Conservation (phyloP, 2,888 invertebrate genomes). For the Lymantria monacha region DNA sequence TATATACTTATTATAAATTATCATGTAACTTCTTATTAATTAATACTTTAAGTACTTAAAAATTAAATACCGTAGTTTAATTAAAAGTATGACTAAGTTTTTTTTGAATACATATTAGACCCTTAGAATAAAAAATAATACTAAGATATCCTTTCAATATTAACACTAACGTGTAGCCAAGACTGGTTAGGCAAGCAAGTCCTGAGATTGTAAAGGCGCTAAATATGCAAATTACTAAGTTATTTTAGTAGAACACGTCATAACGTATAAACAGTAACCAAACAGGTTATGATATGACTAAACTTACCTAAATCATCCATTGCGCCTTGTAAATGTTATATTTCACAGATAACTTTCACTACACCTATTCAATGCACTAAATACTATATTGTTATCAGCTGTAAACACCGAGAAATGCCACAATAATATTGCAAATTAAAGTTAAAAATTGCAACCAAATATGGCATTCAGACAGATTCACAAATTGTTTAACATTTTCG, state of each 20-base stretch:
- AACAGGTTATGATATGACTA: constrained; percentile 76
- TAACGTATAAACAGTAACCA: constrained; percentile 46
- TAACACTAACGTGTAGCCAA: no score
- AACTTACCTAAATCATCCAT: constrained; percentile 81
- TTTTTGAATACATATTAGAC: no score
- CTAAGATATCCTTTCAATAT: no score
- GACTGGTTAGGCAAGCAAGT: no score
- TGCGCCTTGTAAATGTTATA: constrained; percentile 26
- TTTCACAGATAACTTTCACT: constrained; percentile 27
- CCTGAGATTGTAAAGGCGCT: constrained; percentile 10
- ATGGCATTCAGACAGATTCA: constrained; percentile 31
- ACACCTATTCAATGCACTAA: constrained; percentile 26
- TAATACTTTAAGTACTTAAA: no score
- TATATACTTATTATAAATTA: no score
- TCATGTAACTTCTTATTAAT: no score
- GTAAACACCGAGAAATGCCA: constrained; percentile 31
- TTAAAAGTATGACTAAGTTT: no score
- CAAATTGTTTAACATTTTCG: constrained; percentile 31
- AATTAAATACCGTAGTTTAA: no score
- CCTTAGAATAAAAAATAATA: no score
- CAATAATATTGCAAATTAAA: constrained; percentile 46
- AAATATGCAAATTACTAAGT: constrained; percentile 42
- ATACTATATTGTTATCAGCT: no score
- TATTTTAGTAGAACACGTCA: constrained; percentile 70
- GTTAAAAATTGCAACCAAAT: constrained; percentile 53